Evolutionary conservation across 2,797 vertebrate genomes (phyloP).

Genomic region (Eulemur rubriventer): DNA sequence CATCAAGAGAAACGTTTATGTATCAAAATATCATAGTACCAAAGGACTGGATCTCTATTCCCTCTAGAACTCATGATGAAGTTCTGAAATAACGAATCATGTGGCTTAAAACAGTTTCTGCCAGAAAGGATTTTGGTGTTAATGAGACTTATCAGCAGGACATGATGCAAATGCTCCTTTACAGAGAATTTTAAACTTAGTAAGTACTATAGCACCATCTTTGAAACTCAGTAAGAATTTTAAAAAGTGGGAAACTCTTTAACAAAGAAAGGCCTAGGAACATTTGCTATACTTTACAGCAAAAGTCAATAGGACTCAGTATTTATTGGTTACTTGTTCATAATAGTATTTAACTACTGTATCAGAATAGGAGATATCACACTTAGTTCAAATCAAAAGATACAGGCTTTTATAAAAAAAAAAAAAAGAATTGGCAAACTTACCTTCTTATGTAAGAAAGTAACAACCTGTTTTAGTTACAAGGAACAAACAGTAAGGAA

Average conservation of each 20-base stretch:
- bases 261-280: not conserved
- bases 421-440: not conserved
- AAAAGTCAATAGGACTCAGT: not conserved
- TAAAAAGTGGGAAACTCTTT: not conserved
- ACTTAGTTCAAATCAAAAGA: conserved; percentile 46
- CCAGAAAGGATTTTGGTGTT: not conserved
- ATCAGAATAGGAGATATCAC: not conserved
- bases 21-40: not conserved
- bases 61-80: not conserved
- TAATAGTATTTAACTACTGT: not conserved
- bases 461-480: not conserved
- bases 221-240: not conserved
- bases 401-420: not conserved
- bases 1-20: not conserved
- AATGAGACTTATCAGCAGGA: not conserved
- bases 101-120: not conserved
- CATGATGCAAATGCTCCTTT: not conserved
- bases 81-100: not conserved
- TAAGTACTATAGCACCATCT: not conserved
- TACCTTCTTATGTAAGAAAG: not conserved
- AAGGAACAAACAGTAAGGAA: not conserved
- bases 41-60: not conserved
- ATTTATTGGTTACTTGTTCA: conserved; percentile 22
- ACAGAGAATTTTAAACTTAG: not conserved
- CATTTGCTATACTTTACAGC: conserved; percentile 22